These are phyloP conservation scores for Prolemur simus DNA, from an alignment of 2,113 vertebrate species.

Conservation along the genomic window DNA sequence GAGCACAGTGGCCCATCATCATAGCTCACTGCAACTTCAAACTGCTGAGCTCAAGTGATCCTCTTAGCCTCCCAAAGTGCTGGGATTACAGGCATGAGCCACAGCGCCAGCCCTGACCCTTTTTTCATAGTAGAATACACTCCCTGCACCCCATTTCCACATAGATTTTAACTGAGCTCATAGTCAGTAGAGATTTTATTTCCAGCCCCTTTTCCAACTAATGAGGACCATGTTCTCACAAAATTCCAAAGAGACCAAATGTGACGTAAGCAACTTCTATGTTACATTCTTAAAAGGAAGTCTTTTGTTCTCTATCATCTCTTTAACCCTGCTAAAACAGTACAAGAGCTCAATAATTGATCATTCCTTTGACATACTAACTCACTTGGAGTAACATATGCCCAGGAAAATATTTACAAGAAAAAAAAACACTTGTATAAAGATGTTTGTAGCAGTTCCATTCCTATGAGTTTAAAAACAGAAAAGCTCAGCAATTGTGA, in stretches of 20 bases:
- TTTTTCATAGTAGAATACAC: background rate
- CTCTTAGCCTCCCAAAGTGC: too few species aligned
- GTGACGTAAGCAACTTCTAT: background rate
- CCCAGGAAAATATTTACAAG: constrained; percentile 43
- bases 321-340: background rate
- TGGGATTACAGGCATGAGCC: too few species aligned
- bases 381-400: background rate
- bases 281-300: background rate
- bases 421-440: background rate
- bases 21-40: too few species aligned
- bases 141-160: background rate
- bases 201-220: background rate
- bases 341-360: background rate
- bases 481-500: background rate
- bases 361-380: background rate
- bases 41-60: too few species aligned
- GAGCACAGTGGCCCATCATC: too few species aligned
- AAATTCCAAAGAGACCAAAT: background rate
- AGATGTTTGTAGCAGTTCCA: constrained; percentile 9
- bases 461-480: background rate
- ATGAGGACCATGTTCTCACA: background rate
- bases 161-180: background rate
- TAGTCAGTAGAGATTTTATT: background rate
- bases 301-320: background rate
- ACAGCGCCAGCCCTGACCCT: too few species aligned